phyloP scores from a whole-genome alignment of 2,797 vertebrate genomes.

The Catamblyrhynchus diadema region DNA sequence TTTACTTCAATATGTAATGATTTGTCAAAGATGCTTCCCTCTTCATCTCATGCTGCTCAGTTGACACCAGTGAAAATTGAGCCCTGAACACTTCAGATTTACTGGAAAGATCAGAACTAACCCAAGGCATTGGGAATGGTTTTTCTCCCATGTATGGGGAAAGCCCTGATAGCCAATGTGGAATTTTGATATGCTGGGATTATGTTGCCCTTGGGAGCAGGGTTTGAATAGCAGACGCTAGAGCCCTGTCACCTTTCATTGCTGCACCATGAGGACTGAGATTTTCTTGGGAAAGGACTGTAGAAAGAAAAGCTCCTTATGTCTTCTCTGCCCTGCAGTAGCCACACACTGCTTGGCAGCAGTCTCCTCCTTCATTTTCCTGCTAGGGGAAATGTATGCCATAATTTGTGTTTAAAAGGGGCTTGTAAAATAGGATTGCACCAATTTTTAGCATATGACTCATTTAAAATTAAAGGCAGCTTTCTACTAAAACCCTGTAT shows the following conservation, averaged over 20 bases:
- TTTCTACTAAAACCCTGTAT: neutral
- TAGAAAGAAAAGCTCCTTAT: neutral
- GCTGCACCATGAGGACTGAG: neutral
- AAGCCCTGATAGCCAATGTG: neutral
- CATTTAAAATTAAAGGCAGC: slow-evolving; percentile 3
- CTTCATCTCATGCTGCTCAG: neutral
- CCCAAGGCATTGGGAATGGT: neutral
- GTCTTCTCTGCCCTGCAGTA: neutral
- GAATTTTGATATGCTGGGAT: neutral
- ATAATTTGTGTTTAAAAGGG: neutral
- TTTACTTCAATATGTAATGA: neutral
- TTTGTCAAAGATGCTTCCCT: neutral
- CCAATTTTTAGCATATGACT: neutral
- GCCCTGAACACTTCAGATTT: neutral
- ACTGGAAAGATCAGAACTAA: neutral
- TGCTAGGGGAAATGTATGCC: neutral
- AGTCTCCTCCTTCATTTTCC: neutral
- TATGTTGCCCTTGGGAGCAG: neutral
- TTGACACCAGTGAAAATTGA: neutral
- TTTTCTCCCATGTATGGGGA: neutral
- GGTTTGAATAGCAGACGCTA: neutral
- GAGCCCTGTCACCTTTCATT: neutral
- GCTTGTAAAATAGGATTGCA: neutral
- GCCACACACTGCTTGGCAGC: neutral
- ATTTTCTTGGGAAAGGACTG: neutral